Conservation (phyloP, 1,140 invertebrate species). For the Phymastichus coffea region DNA sequence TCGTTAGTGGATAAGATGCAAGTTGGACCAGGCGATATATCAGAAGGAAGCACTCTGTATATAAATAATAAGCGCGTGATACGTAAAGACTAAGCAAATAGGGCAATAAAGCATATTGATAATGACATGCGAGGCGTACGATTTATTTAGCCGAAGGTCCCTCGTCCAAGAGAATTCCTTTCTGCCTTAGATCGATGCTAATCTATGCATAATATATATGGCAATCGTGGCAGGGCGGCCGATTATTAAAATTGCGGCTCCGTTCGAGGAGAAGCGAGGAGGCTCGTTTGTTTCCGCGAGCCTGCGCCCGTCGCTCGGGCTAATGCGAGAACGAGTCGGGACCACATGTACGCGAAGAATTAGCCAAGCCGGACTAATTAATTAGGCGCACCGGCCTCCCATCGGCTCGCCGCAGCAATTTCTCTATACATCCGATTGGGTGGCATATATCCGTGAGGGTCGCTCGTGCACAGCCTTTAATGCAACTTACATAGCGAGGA, state of each 20-base stretch:
- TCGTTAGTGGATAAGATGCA: too few species aligned
- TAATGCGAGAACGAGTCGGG: conserved; percentile 10
- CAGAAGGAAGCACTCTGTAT: too few species aligned
- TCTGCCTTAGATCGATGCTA: conserved; percentile 8
- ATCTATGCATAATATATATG: conserved; percentile 7
- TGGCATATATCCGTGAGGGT: too few species aligned
- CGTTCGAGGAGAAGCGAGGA: too few species aligned
- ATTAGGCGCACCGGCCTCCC: conserved; percentile 9
- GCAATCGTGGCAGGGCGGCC: conserved; percentile 4
- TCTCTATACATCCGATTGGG: too few species aligned
- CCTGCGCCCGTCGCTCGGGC: background rate
- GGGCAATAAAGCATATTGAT: background rate
- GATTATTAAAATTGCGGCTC: conserved; percentile 16
- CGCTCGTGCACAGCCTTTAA: too few species aligned
- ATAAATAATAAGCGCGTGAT: background rate
- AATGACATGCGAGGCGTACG: background rate
- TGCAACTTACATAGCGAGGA: too few species aligned
- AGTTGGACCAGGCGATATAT: too few species aligned
- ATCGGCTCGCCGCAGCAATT: conserved; percentile 1
- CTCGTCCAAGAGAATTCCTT: too few species aligned
- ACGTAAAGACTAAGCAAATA: background rate
- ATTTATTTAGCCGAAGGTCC: background rate
- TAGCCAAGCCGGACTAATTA: conserved; percentile 15
- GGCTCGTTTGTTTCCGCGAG: background rate
- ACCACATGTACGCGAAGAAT: background rate